phyloP scores from a whole-genome alignment of 2,797 vertebrate species.

The Buphagus erythrorhynchus region DNA sequence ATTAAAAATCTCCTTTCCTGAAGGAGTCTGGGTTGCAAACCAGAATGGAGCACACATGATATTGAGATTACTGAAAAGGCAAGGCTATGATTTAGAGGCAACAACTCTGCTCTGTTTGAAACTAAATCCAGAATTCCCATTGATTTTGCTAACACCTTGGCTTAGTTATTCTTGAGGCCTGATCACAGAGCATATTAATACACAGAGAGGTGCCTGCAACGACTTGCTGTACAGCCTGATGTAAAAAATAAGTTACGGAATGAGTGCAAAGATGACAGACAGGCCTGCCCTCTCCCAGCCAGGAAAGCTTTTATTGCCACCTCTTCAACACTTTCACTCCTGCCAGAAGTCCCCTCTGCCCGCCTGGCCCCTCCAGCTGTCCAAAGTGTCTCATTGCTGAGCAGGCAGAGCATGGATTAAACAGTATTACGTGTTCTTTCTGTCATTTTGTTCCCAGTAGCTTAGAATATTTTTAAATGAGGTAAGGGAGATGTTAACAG shows the following conservation, averaged over 20 bases:
- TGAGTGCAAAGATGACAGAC: neutral
- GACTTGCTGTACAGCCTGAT: neutral
- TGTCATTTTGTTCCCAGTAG: neutral
- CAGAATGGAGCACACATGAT: neutral
- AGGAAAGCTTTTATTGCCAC: slow-evolving; percentile 1
- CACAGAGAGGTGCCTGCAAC: neutral
- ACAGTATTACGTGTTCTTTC: neutral
- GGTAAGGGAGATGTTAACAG: neutral
- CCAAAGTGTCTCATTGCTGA: slow-evolving; percentile 39
- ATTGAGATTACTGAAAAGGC: neutral
- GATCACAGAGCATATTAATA: neutral
- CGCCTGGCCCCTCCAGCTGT: neutral
- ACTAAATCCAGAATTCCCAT: neutral
- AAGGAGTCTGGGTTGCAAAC: neutral
- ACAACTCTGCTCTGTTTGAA: neutral
- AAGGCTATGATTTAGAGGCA: neutral
- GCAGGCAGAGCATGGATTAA: slow-evolving; percentile 25
- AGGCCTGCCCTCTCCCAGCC: neutral
- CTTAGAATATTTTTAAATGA: neutral
- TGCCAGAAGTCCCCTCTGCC: slow-evolving; percentile 3
- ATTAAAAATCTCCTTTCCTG: neutral
- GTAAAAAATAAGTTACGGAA: neutral
- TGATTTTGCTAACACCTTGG: neutral
- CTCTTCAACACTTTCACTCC: slow-evolving; percentile 19
- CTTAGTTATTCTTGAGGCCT: neutral